Evolutionary conservation across 2,797 vertebrate species (phyloP).

Genomic region (Clarias platycephalus): DNA sequence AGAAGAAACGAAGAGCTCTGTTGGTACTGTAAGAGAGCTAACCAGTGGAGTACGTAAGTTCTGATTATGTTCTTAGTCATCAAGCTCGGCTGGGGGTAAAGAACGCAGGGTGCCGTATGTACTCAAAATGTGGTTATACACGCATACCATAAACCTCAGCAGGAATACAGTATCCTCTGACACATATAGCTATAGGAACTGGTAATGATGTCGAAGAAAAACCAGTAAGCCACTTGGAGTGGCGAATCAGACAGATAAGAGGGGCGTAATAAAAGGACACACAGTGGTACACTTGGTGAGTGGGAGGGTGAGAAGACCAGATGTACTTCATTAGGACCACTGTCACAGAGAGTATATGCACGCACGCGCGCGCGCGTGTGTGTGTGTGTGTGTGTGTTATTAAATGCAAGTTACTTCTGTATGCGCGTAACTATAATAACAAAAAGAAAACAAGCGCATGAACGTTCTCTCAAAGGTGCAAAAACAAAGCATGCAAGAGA

Average conservation of each 20-base stretch:
- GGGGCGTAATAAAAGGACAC: slow-evolving; percentile 44
- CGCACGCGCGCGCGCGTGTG: slow-evolving; percentile 40
- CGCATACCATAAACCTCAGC: slow-evolving; percentile 19
- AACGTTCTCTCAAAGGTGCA: slow-evolving; percentile 21
- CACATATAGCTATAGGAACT: slow-evolving; percentile 32
- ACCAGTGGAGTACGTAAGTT: background rate
- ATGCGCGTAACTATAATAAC: slow-evolving; percentile 29
- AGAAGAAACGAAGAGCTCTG: slow-evolving; percentile 36
- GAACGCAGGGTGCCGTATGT: background rate
- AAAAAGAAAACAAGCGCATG: slow-evolving; percentile 23
- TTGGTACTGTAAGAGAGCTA: background rate
- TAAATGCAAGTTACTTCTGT: background rate
- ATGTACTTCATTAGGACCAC: slow-evolving; percentile 76
- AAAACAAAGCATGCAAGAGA: slow-evolving; percentile 25
- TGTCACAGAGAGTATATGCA: slow-evolving; percentile 69
- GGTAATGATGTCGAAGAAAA: slow-evolving; percentile 54
- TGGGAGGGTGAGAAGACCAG: slow-evolving; percentile 67
- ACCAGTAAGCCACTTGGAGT: slow-evolving; percentile 63
- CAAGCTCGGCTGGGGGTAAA: slow-evolving; percentile 3
- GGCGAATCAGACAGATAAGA: slow-evolving; percentile 70
- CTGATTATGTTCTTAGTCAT: background rate
- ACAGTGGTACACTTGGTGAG: slow-evolving; percentile 61
- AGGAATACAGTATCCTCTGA: slow-evolving; percentile 11
- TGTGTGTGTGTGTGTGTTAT: slow-evolving; percentile 6
- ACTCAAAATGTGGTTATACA: slow-evolving; percentile 20